These are phyloP conservation scores for Bubo scandiacus DNA, from an alignment of 2,113 vertebrate genomes.

Conservation along the genomic window DNA sequence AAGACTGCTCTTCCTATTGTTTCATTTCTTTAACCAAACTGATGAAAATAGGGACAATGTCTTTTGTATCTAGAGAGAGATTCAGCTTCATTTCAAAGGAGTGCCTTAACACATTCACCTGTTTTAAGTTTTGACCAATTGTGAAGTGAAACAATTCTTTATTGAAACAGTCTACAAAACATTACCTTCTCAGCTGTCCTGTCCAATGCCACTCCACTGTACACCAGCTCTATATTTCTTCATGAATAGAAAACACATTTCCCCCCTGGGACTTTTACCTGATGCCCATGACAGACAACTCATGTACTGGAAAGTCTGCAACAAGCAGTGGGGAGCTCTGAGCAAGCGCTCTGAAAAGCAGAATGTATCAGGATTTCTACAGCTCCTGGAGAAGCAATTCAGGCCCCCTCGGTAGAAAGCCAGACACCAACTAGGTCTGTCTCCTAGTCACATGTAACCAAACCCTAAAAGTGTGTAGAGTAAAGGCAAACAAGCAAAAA, in stretches of 20 bases:
- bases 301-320: neutral
- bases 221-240: neutral
- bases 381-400: neutral
- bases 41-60: neutral
- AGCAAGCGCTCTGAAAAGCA: neutral
- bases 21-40: neutral
- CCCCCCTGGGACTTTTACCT: neutral
- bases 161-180: neutral
- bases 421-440: neutral
- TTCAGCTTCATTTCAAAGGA: neutral
- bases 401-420: rapidly evolving
- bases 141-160: neutral
- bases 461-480: neutral
- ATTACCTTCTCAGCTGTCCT: neutral
- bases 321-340: neutral
- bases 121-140: neutral
- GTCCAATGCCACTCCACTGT: rapidly evolving
- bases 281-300: neutral
- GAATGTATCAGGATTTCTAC: neutral
- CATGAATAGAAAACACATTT: neutral
- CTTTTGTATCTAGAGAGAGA: neutral
- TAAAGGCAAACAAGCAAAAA: neutral
- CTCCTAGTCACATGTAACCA: neutral
- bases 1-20: neutral
- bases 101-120: neutral